Conservation (phyloP, 2,113 vertebrate species). For the Himantopus leucocephalus region DNA sequence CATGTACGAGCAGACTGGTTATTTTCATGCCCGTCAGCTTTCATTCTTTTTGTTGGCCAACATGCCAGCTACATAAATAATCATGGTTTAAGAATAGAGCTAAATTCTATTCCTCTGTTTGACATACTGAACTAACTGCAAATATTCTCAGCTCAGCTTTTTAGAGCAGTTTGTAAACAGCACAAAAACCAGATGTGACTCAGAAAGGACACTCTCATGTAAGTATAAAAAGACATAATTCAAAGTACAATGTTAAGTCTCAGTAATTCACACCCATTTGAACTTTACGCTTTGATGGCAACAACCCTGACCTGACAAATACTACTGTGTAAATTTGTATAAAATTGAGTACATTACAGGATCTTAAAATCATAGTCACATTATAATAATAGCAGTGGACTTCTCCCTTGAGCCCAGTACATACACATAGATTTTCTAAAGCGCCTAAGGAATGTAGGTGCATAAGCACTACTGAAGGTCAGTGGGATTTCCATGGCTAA, state of each 20-base stretch:
- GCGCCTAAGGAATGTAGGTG: background rate
- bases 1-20: background rate
- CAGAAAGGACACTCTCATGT: background rate
- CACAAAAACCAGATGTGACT: slow-evolving; percentile 15
- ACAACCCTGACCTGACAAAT: background rate
- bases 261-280: background rate
- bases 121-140: slow-evolving; percentile 41
- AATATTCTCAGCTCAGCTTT: slow-evolving; percentile 52
- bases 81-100: slow-evolving; percentile 61
- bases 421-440: background rate
- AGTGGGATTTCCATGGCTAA: slow-evolving; percentile 9
- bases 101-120: slow-evolving; percentile 37
- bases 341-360: background rate
- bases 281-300: background rate
- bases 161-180: slow-evolving; percentile 60
- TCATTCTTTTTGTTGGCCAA: slow-evolving; percentile 41
- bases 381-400: background rate
- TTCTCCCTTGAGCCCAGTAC: background rate
- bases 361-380: background rate
- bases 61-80: slow-evolving; percentile 50
- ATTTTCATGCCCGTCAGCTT: slow-evolving; percentile 6
- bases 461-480: background rate
- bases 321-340: background rate
- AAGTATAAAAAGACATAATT: background rate
- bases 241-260: background rate